Evolutionary conservation across 2,797 vertebrate genomes (phyloP).

Genomic region (Dermochelys coriacea): DNA sequence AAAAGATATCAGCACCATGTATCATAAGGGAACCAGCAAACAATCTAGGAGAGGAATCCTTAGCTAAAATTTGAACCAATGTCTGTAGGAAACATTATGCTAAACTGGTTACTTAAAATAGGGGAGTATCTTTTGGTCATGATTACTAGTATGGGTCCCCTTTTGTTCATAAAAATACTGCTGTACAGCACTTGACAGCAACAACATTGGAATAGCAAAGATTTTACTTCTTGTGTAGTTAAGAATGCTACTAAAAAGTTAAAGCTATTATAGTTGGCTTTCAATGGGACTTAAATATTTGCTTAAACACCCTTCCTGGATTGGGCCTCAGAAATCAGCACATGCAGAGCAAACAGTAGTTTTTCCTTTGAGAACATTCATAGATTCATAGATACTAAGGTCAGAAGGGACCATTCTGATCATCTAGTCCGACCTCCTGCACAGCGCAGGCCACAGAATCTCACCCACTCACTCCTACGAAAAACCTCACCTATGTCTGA

Average conservation of each 20-base stretch:
- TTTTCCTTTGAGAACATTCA: background rate
- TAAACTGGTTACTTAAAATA: background rate
- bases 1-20: fast-evolving
- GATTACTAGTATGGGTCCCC: background rate
- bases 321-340: background rate
- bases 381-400: too few relatives aligned
- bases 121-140: background rate
- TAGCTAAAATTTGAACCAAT: background rate
- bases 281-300: background rate
- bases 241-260: background rate
- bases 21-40: background rate
- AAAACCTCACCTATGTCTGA: too few relatives aligned
- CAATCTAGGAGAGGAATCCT: background rate
- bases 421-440: too few relatives aligned
- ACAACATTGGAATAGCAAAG: background rate
- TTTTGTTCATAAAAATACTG: background rate
- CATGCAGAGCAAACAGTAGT: background rate
- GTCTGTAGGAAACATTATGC: background rate
- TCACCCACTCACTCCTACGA: too few relatives aligned
- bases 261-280: background rate
- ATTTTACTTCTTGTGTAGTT: background rate
- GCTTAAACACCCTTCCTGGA: background rate
- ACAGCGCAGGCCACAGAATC: too few relatives aligned
- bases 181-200: background rate
- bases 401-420: too few relatives aligned